Percentiles rank a stretch among this genome's conserved stretches.
phyloP scores from a whole-genome alignment of 2,888 invertebrate genomes.

The Trileptium ribeirensis region DNA sequence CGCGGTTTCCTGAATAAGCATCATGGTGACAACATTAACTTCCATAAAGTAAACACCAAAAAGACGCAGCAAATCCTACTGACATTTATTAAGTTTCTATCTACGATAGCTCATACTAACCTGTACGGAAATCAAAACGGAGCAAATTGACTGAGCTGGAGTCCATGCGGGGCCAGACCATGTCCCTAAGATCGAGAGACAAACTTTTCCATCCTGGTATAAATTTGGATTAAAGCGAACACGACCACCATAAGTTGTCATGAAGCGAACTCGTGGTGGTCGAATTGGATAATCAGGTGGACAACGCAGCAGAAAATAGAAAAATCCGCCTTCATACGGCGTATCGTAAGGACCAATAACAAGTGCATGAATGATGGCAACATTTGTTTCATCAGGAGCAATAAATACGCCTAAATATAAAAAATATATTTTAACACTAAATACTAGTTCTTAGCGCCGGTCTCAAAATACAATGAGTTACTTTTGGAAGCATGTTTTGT shows the following conservation, averaged over 20 bases:
- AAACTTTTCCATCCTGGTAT: constrained; percentile 58
- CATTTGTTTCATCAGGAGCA: constrained; percentile 58
- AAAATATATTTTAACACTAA: no score
- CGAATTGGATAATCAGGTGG: constrained; percentile 58
- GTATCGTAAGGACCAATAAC: constrained; percentile 60
- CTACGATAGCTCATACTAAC: no score
- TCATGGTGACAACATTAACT: no score
- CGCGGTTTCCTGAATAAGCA: no score
- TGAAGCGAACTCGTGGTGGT: constrained; percentile 58
- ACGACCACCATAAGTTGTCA: constrained; percentile 58
- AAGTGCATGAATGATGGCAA: constrained; percentile 58
- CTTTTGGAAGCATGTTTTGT: no score
- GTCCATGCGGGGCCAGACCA: constrained; percentile 61
- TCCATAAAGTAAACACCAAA: no score
- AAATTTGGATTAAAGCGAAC: constrained; percentile 61
- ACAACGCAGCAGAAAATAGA: constrained; percentile 57
- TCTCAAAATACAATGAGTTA: no score
- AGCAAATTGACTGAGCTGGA: constrained; percentile 58
- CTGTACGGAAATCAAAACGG: constrained; percentile 59
- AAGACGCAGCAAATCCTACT: no score
- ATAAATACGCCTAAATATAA: constrained; percentile 55
- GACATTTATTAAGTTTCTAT: no score
- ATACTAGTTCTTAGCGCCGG: no score
- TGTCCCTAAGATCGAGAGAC: constrained; percentile 51
- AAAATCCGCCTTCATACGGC: constrained; percentile 59